phyloP scores from a whole-genome alignment of 2,888 invertebrate genomes.

The Bombyx huttoni region DNA sequence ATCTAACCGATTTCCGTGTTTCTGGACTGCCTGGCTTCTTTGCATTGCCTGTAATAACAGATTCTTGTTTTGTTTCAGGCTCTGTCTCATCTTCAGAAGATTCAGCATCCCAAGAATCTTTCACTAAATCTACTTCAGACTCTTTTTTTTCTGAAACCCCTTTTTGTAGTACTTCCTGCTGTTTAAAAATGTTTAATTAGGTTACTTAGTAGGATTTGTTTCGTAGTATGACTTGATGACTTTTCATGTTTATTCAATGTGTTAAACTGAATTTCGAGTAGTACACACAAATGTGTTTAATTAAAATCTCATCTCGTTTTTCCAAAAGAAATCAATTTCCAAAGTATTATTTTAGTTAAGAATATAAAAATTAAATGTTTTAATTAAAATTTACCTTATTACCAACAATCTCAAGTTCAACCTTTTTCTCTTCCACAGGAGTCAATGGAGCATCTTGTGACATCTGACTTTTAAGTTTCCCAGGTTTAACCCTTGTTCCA shows the following conservation, averaged over 20 bases:
- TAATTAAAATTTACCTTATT: conserved; percentile 38
- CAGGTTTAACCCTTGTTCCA: conserved; percentile 82
- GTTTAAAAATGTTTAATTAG: conserved; percentile 1
- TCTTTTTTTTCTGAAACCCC: conserved; percentile 31
- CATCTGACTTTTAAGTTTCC: conserved; percentile 77
- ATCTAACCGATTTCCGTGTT: conserved; percentile 31
- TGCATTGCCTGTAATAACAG: conserved; percentile 24
- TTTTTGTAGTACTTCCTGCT: conserved; percentile 35
- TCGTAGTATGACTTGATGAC: no score
- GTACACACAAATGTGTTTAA: no score
- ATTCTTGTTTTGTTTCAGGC: conserved; percentile 25
- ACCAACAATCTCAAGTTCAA: conserved; percentile 67
- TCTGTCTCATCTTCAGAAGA: conserved; percentile 71
- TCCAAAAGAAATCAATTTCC: no score
- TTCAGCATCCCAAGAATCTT: conserved; percentile 90
- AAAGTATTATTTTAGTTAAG: neutral
- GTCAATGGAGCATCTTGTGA: conserved; percentile 70
- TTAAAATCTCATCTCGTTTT: no score
- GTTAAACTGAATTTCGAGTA: no score
- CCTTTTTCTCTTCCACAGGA: conserved; percentile 57
- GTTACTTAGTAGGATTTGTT: neutral
- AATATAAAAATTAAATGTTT: neutral
- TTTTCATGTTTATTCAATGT: no score
- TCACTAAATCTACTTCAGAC: conserved; percentile 74
- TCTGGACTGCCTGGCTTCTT: conserved; percentile 23